phyloP scores from a whole-genome alignment of 2,888 invertebrate genomes.

The Drosophila algonquin region DNA sequence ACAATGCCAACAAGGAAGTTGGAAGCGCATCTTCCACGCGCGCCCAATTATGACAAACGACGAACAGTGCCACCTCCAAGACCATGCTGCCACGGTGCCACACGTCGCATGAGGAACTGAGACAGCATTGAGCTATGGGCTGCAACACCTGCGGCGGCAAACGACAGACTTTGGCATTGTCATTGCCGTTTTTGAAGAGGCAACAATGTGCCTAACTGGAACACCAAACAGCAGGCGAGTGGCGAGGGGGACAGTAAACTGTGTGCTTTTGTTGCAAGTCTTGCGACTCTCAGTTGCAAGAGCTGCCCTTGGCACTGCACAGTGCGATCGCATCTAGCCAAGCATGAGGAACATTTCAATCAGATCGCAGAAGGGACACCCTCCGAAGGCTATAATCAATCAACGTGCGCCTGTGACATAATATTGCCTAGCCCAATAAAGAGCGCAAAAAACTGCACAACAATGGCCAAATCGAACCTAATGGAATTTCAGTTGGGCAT shows the following conservation, averaged over 20 bases:
- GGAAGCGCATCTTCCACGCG: slow-evolving; percentile 70
- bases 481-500: slow-evolving; percentile 51
- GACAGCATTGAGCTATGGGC: slow-evolving; percentile 51
- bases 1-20: slow-evolving; percentile 70
- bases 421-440: slow-evolving; percentile 28
- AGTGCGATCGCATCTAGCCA: no score
- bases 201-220: slow-evolving; percentile 38
- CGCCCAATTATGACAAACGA: slow-evolving; percentile 72
- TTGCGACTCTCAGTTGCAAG: no score
- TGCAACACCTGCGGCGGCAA: slow-evolving; percentile 61
- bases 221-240: not conserved
- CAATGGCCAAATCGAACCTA: slow-evolving; percentile 41
- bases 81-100: slow-evolving; percentile 41
- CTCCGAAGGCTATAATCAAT: slow-evolving; percentile 22
- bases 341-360: no score
- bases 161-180: slow-evolving; percentile 47
- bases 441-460: slow-evolving; percentile 21
- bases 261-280: slow-evolving; percentile 48
- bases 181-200: slow-evolving; percentile 46
- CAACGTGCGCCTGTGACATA: slow-evolving; percentile 19
- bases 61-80: slow-evolving; percentile 30
- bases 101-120: slow-evolving; percentile 47
- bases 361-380: no score
- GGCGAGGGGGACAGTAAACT: not conserved
- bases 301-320: no score